These are phyloP conservation scores for Mesitornis unicolor DNA, from an alignment of 2,113 vertebrate genomes.

Conservation along the genomic window DNA sequence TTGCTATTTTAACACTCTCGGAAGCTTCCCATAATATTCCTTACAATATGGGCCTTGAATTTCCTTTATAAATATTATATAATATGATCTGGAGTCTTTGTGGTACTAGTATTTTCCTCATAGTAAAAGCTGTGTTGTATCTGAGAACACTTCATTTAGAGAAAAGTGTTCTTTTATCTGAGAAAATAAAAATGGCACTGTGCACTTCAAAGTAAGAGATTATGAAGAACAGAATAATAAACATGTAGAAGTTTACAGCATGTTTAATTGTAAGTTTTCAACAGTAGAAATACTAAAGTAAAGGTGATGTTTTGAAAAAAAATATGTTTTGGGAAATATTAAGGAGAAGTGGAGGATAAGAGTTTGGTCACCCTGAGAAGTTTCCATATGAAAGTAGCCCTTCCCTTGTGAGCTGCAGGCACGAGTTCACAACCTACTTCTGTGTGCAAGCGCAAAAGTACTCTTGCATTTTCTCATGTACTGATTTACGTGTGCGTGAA, in stretches of 20 bases:
- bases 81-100: not conserved
- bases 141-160: not conserved
- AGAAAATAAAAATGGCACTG: not conserved
- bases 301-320: not conserved
- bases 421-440: fast-evolving
- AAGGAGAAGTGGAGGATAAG: not conserved
- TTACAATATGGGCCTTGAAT: not conserved
- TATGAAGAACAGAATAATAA: not conserved
- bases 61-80: slow-evolving; percentile 20
- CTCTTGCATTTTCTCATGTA: not conserved
- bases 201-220: not conserved
- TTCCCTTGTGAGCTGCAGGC: not conserved
- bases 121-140: not conserved
- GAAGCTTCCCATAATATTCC: not conserved
- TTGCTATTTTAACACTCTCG: not conserved
- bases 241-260: not conserved
- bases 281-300: not conserved
- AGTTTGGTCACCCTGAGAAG: not conserved
- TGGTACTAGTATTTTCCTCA: not conserved
- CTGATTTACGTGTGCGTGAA: not conserved
- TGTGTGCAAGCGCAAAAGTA: not conserved
- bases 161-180: not conserved
- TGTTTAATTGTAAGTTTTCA: not conserved
- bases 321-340: not conserved
- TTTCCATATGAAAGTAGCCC: not conserved